Percentiles rank a stretch among this genome's conserved stretches.
These are phyloP conservation scores for Drosophila pegasa DNA, from an alignment of 2,888 invertebrate species.

Conservation along the genomic window DNA sequence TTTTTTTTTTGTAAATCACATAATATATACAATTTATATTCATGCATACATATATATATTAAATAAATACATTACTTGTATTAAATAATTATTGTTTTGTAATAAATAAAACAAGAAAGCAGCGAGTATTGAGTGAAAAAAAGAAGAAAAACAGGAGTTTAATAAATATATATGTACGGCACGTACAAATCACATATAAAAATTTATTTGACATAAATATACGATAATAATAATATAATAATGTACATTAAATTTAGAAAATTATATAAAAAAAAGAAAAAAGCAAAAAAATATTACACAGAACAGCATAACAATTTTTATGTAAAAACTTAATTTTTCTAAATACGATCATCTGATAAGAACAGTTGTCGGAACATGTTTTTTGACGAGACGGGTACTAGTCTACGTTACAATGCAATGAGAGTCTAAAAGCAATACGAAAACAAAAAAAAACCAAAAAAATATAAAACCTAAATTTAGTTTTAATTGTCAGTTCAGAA, in stretches of 20 bases:
- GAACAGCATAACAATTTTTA: constrained; percentile 34
- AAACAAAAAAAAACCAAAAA: background rate
- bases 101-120: constrained; percentile 51
- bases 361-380: constrained; percentile 23
- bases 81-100: constrained; percentile 75
- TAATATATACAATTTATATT: constrained; percentile 51
- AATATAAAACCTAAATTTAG: background rate
- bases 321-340: constrained; percentile 45
- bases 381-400: background rate
- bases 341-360: constrained; percentile 10
- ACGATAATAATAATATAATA: constrained; percentile 53
- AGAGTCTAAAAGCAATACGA: background rate
- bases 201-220: constrained; percentile 41
- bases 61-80: constrained; percentile 81
- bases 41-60: constrained; percentile 10
- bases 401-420: background rate
- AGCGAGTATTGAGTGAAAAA: constrained; percentile 39
- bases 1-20: constrained; percentile 54
- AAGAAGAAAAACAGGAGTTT: constrained; percentile 11
- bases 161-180: constrained; percentile 2
- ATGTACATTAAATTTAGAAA: constrained; percentile 59
- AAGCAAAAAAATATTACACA: constrained; percentile 19
- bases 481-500: background rate
- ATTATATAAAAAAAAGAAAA: constrained; percentile 40
- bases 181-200: constrained; percentile 23